These are phyloP conservation scores for Limenitis camilla DNA, from an alignment of 2,888 invertebrate species.

Conservation along the genomic window DNA sequence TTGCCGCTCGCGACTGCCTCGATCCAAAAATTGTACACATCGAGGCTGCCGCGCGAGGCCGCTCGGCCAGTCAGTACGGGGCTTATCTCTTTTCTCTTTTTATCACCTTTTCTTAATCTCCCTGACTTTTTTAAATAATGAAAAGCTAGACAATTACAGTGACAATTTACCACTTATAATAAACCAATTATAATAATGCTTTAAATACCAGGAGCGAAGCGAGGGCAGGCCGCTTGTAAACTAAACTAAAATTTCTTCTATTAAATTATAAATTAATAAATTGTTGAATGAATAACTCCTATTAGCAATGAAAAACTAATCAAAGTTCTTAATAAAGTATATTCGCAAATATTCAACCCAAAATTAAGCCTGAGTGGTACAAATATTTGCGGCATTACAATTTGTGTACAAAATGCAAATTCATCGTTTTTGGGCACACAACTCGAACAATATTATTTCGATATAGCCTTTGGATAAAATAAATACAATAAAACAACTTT, in stretches of 20 bases:
- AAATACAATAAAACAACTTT: neutral
- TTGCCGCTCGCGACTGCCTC: too few relatives aligned
- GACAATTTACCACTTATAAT: too few relatives aligned
- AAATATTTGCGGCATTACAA: conserved; percentile 14
- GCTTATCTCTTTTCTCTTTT: too few relatives aligned
- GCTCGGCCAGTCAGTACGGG: too few relatives aligned
- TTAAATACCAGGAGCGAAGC: too few relatives aligned
- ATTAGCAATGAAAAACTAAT: neutral
- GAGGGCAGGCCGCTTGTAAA: too few relatives aligned
- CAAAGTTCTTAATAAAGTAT: neutral
- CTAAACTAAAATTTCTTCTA: neutral
- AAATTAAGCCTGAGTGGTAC: conserved; percentile 7
- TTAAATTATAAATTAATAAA: neutral
- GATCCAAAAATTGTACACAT: too few relatives aligned
- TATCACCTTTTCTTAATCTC: too few relatives aligned
- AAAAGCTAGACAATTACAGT: too few relatives aligned
- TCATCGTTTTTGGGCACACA: conserved; percentile 7
- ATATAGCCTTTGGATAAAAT: conserved; percentile 3
- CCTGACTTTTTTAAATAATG: too few relatives aligned
- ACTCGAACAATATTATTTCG: conserved; percentile 3
- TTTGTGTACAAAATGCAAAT: conserved; percentile 15
- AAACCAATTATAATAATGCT: too few relatives aligned
- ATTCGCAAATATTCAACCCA: conserved; percentile 6
- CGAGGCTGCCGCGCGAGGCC: too few relatives aligned
- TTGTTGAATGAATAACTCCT: neutral